Base-by-base conservation (phyloP, 2,888 invertebrate species). In the Lasioglossum figueresi region DNA sequence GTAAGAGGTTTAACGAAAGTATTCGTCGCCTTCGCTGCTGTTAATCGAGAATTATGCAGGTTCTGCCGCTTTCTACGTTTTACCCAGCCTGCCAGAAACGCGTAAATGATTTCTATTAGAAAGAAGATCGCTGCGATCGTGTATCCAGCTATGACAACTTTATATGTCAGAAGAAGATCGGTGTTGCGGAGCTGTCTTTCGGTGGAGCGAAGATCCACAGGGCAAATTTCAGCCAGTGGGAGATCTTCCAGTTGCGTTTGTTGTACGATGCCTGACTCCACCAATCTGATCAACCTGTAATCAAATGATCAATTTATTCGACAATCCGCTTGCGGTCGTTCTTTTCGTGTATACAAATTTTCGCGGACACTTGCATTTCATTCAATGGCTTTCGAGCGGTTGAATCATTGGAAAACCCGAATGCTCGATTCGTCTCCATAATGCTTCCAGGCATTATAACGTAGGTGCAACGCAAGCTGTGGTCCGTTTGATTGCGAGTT, bases 151-250 rank as follows among this genome's bases (percentile, higher is more conserved):
- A 96, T 95, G 93, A 98, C 97, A 2, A 98, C 97, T 88, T 97
- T 95, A 92, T 98, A 98, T 0, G 98, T 98, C 96, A 98, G 97
- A 90, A 96, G 94, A 0, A 98, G 96, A 94, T 98, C 98, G 5
- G 96, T 96, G 93, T 98, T 97, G 86, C 97, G 95, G 12, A 98
- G 95, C 92, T 97, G 97, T 0, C 98, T 96, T 92, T 98, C 98
- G 66, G 97, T 97, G 81, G 97, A 97, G 89, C 97, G 97, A 88
- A 98, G 95, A 94, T 98, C 97, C 77, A 98, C 96, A 0, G 98
- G 98, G 90, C 98, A 98, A 72, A 98, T 97, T 93, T 97, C 96
- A 0, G 97, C 97, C 88, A 96, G 96, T 0, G 98, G 98, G 88
- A 98, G 93, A 88, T 97, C 96, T 84, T 95, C 95, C 1, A 95